These are phyloP conservation scores for Rhamphomyia laevipes DNA, from an alignment of 2,888 invertebrate genomes.

Conservation along the genomic window DNA sequence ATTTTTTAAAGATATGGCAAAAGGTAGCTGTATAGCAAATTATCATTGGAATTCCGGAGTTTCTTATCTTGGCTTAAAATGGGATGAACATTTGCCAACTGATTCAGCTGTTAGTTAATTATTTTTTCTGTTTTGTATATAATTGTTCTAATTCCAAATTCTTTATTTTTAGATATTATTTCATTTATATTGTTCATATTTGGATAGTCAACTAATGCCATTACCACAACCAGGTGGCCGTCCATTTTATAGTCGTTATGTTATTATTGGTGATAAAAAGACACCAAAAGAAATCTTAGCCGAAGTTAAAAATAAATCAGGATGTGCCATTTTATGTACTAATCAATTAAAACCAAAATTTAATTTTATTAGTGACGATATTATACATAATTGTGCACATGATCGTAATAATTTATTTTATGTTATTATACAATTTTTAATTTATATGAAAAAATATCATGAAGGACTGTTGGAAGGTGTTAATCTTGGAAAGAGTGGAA, in stretches of 20 bases:
- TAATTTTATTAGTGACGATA: conserved; percentile 45
- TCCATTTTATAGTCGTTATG: conserved; percentile 45
- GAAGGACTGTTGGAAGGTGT: conserved; percentile 66
- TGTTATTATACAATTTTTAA: conserved; percentile 68
- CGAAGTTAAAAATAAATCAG: conserved; percentile 33
- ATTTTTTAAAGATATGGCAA: conserved; percentile 49
- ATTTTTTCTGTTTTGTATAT: conserved; percentile 1
- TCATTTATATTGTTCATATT: conserved; percentile 72
- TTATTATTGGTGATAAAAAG: conserved; percentile 34
- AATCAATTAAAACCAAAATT: conserved; percentile 35
- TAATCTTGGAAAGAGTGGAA: conserved; percentile 64
- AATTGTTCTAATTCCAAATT: neutral
- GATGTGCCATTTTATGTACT: conserved; percentile 34
- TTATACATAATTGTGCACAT: conserved; percentile 54
- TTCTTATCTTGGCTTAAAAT: conserved; percentile 55
- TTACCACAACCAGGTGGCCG: conserved; percentile 53
- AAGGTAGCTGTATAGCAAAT: conserved; percentile 77
- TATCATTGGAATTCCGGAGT: conserved; percentile 83
- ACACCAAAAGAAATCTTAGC: conserved; percentile 31
- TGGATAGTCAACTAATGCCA: conserved; percentile 69
- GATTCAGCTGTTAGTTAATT: conserved; percentile 59
- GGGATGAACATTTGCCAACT: conserved; percentile 75
- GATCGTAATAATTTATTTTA: conserved; percentile 85
- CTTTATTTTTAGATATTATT: conserved; percentile 53
- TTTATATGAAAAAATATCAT: conserved; percentile 59